Evolutionary conservation across 2,113 vertebrate genomes (phyloP), one percentile per base, ranked within the genome.

Genomic region (Pangasianodon hypophthalmus): DNA sequence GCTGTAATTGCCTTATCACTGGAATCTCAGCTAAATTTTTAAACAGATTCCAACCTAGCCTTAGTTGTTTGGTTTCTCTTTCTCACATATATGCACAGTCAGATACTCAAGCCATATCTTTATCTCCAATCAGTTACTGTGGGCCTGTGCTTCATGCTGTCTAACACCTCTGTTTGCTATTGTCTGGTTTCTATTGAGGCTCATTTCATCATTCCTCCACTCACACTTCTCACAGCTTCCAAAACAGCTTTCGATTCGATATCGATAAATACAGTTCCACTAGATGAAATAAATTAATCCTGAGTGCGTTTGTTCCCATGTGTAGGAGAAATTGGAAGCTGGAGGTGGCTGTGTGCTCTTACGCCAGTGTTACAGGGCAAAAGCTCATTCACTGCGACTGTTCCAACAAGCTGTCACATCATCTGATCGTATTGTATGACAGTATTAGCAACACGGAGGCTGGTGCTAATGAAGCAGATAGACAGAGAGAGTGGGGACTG

Each of bases 401-500:
- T 87, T 58, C 86, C 86, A 87, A 48, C 37, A 62, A 60, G 37
- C 19, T 6, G 41, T 80, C 54, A 79, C 41, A 62, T 50, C 71
- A 48, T n/a, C 73, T 13, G 16, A 62, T 9, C 14, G 56, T 60
- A 60, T 84, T 84, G 75, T 48, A 80, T 79, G 73, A 80, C 56
- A 56, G 50, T 46, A 79, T 79, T 79, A 87, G 54, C 54, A 87
- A 87, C 46, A 32, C 21, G 18, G 41, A 29, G 37, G 54, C 86
- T 19, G 75, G 54, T 60, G 9, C 26, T 87, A 60, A 87, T 62
- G 26, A 60, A 50, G 69, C 19, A 37, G 54, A 79, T 87, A 56
- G 80, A 86, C 87, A 85, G 8, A 0, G 6, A 69, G 56, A 60
- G 82, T 41, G 54, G 79, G 50, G 91, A 71, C 91, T 52, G 84